Evolutionary conservation across 1,140 invertebrate genomes (phyloP).

Genomic region (Popillia japonica): DNA sequence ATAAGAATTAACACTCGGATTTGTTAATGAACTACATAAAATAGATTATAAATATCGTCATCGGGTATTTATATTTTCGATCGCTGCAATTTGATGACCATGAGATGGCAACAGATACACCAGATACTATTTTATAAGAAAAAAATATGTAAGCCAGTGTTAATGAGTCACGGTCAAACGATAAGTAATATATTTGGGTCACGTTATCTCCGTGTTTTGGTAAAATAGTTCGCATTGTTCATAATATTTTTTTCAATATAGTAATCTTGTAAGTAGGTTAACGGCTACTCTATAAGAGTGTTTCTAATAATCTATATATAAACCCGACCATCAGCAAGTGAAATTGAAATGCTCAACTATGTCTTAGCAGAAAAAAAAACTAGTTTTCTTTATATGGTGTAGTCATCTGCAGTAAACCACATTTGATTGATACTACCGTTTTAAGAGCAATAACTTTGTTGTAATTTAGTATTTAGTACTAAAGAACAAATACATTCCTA

Average conservation of each 20-base stretch:
- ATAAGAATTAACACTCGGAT: background rate
- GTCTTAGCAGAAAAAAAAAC: conserved; percentile 1
- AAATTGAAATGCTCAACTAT: conserved; percentile 8
- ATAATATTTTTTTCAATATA: conserved; percentile 31
- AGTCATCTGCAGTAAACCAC: background rate
- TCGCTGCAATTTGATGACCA: conserved; percentile 17
- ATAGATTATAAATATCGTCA: background rate
- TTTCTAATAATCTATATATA: conserved; percentile 19
- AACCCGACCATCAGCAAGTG: conserved; percentile 4
- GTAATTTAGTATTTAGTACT: background rate
- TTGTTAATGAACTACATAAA: conserved; percentile 27
- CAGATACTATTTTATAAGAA: background rate
- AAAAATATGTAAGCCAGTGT: conserved; percentile 35
- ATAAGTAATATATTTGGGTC: conserved; percentile 40
- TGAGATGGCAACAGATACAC: conserved; percentile 13
- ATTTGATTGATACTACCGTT: background rate
- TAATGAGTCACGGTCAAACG: conserved; percentile 41
- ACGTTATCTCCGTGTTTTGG: conserved; percentile 40
- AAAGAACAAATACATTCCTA: background rate
- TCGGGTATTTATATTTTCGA: background rate
- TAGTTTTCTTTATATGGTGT: conserved; percentile 20
- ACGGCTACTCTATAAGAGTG: background rate
- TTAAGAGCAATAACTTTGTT: background rate
- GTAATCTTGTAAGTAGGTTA: conserved; percentile 24
- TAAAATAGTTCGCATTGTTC: conserved; percentile 37